Evolutionary conservation across 2,113 vertebrate genomes (phyloP).

Genomic region (Parus major): DNA sequence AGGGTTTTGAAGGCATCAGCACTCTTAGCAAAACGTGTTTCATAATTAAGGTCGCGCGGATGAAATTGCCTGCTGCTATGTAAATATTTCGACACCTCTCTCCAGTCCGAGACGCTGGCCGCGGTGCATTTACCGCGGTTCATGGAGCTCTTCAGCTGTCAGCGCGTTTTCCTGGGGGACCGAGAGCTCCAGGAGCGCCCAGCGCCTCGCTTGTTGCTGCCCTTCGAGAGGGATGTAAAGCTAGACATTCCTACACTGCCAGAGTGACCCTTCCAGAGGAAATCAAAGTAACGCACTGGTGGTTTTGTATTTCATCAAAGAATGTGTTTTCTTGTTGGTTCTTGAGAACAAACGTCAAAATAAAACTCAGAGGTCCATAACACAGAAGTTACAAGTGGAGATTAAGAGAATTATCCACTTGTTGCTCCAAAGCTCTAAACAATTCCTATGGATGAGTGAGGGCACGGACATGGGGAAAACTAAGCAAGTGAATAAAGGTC

Average conservation of each 20-base stretch:
- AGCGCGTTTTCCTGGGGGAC: not conserved
- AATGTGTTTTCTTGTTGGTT: not conserved
- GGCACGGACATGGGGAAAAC: not conserved
- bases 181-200: not conserved
- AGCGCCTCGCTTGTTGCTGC: not conserved
- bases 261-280: not conserved
- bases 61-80: not conserved
- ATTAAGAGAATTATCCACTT: not conserved
- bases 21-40: not conserved
- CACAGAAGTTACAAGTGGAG: not conserved
- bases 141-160: not conserved
- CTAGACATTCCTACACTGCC: not conserved
- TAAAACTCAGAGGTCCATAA: fast-evolving
- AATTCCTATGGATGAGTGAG: not conserved
- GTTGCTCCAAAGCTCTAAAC: not conserved
- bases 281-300: not conserved
- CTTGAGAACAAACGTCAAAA: not conserved
- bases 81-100: not conserved
- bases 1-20: not conserved
- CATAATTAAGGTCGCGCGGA: not conserved
- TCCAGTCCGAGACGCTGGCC: not conserved
- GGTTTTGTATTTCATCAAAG: not conserved
- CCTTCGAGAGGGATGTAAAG: not conserved
- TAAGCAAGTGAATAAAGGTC: not conserved
- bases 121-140: not conserved